Base-by-base conservation (phyloP, 37 sponge, comb jelly and placozoan species). In the Ephydatia muelleri region DNA sequence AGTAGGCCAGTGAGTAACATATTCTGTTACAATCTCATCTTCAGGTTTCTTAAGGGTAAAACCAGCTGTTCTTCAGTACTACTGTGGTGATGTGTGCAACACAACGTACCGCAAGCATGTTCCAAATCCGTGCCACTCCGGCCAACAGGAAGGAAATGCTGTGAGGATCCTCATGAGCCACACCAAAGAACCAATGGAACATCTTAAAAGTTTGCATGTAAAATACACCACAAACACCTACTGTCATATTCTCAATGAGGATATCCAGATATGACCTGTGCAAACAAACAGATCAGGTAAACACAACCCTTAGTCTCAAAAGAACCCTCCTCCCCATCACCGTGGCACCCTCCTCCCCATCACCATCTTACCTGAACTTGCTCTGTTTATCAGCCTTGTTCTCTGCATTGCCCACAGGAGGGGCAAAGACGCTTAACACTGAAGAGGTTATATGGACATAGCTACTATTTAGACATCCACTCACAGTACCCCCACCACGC, bases 101-200 rank as follows among this genome's bases (percentile, higher is more conserved):
- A 22, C 39, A 30, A 67, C 68, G 72, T 33, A 94, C 94, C 78
- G 75, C 76, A 8, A 94, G 67, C 73, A 91, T 43, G 79, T 87
- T 90, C 88, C 88, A 91, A 11, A 94, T 82, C 38, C 88, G 87
- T 2, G 67, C 92, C 43, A 94, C 82, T 32, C 85, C 91, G 33
- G 88, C 81, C 65, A 90, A 74, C 28, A 94, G 85, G 32, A 90
- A 65, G 2, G 85, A 85, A 19, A 90, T 31, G 26, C 84, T 68
- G 4, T 30, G 64, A 65, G 70, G n/a, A 32, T 89, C 90, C 90
- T 86, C n/a, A n/a, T n/a, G n/a, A n/a, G n/a, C n/a, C n/a, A n/a
- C n/a, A n/a, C n/a, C n/a, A n/a, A n/a, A n/a, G n/a, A n/a, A n/a
- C n/a, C n/a, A n/a, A n/a, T n/a, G n/a, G n/a, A n/a, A n/a, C n/a